phyloP scores from a whole-genome alignment of 1,140 invertebrate genomes.

The Solenopsis invicta region DNA sequence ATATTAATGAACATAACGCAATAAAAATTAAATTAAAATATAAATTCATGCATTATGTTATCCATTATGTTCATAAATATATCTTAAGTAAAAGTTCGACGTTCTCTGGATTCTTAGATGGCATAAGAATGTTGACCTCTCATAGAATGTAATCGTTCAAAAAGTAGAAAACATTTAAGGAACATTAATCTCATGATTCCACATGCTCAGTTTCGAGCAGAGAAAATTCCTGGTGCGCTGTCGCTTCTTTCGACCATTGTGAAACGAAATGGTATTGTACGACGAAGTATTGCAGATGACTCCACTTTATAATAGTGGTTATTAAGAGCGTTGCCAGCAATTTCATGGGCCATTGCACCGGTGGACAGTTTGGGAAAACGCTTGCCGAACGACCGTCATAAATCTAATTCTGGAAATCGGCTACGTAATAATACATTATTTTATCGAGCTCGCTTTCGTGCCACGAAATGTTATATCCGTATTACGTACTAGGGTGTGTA shows the following conservation, averaged over 20 bases:
- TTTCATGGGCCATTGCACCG: constrained; percentile 70
- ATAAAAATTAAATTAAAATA: background rate
- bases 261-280: constrained; percentile 13
- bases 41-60: too few relatives aligned
- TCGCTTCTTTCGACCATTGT: background rate
- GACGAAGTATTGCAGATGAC: constrained; percentile 60
- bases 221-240: background rate
- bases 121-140: background rate
- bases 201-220: background rate
- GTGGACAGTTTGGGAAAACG: constrained; percentile 60
- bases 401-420: constrained; percentile 55
- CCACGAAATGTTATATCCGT: background rate
- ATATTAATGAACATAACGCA: background rate
- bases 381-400: background rate
- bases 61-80: background rate
- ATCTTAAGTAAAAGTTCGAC: background rate
- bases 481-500: background rate
- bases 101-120: background rate
- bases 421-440: constrained; percentile 44
- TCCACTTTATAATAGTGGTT: constrained; percentile 62
- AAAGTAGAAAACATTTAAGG: constrained; percentile 14
- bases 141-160: background rate
- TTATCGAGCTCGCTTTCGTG: constrained; percentile 16
- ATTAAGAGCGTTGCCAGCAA: constrained; percentile 72
- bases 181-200: constrained; percentile 22